These are phyloP conservation scores for Andrena marginata DNA, from an alignment of 2,888 invertebrate genomes.

Conservation along the genomic window DNA sequence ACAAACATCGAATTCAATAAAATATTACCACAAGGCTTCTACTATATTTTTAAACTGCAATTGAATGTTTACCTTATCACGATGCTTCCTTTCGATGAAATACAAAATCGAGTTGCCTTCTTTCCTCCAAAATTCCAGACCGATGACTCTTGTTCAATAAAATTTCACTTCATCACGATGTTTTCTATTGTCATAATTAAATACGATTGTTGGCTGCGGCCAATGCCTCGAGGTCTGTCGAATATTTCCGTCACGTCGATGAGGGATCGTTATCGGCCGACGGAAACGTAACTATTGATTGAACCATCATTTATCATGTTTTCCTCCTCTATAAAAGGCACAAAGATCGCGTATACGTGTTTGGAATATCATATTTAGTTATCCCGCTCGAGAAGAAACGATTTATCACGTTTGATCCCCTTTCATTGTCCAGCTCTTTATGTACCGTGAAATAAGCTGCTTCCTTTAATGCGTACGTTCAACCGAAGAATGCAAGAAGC, in stretches of 20 bases:
- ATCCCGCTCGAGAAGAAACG: slow-evolving; percentile 49
- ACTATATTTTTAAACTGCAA: too few relatives aligned
- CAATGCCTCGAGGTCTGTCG: slow-evolving; percentile 12
- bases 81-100: too few relatives aligned
- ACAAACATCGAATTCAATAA: too few relatives aligned
- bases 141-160: too few relatives aligned
- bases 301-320: slow-evolving; percentile 69
- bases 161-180: too few relatives aligned
- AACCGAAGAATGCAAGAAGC: slow-evolving; percentile 23
- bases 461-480: slow-evolving; percentile 47
- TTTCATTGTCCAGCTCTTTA: slow-evolving; percentile 32
- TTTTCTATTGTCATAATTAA: slow-evolving; percentile 9
- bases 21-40: too few relatives aligned
- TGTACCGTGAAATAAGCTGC: slow-evolving; percentile 55
- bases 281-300: slow-evolving; percentile 67
- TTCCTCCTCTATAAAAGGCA: slow-evolving; percentile 45
- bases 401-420: slow-evolving; percentile 66
- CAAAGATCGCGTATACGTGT: slow-evolving; percentile 67
- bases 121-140: too few relatives aligned
- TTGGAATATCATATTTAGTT: slow-evolving; percentile 69
- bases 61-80: too few relatives aligned
- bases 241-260: slow-evolving; percentile 44
- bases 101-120: too few relatives aligned
- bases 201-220: background rate
- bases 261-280: slow-evolving; percentile 30